phyloP scores from a whole-genome alignment of 2,888 invertebrate species.

The Listrodromus nycthemerus region DNA sequence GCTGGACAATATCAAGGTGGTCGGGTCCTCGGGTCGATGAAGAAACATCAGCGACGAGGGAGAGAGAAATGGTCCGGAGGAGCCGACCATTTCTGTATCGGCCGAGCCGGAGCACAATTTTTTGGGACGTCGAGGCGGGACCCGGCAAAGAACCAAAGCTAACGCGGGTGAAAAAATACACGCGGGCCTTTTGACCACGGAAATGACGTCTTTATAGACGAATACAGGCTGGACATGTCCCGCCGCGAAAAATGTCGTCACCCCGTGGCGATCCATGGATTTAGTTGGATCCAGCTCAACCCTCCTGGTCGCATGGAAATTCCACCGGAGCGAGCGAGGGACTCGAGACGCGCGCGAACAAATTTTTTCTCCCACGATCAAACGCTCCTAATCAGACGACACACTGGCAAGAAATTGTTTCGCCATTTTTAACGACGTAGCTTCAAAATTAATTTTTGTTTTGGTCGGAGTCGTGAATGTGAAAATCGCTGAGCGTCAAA shows the following conservation, averaged over 20 bases:
- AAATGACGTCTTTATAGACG: constrained; percentile 81
- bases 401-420: background rate
- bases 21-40: constrained; percentile 36
- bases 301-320: constrained; percentile 51
- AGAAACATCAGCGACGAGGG: constrained; percentile 28
- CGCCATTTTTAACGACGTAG: background rate
- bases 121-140: constrained; percentile 25
- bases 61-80: constrained; percentile 6
- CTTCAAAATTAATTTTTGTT: background rate
- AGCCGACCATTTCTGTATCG: constrained; percentile 27
- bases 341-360: constrained; percentile 35
- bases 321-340: constrained; percentile 34
- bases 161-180: constrained; percentile 70
- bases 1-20: constrained; percentile 18
- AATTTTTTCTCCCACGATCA: constrained; percentile 1
- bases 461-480: constrained; percentile 2
- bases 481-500: background rate
- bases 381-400: too few species aligned
- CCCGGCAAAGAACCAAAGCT: constrained; percentile 24
- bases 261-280: constrained; percentile 80
- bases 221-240: constrained; percentile 74
- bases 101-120: constrained; percentile 14
- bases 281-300: constrained; percentile 73
- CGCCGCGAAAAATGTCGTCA: constrained; percentile 82
- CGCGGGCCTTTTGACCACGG: constrained; percentile 72